A percentile compares a stretch with the other conserved stretches of the same genome.
Conservation (phyloP, 2,888 invertebrate genomes). For the Creontiades dilutus region DNA sequence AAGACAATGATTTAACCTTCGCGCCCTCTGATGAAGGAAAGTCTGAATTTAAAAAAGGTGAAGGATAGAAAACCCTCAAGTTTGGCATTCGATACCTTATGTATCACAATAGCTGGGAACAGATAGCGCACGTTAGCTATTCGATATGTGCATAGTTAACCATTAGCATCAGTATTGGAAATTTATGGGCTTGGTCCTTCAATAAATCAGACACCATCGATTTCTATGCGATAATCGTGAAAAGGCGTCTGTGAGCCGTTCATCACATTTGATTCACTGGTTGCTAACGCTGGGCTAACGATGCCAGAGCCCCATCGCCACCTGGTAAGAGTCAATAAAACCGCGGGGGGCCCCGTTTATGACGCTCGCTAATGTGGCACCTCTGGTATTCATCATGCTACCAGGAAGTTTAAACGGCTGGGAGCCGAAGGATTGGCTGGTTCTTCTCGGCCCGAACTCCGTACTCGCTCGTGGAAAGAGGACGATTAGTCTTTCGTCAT, state of each 20-base stretch:
- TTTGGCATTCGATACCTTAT: too few relatives aligned
- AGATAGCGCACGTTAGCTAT: too few relatives aligned
- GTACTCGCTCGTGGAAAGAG: too few relatives aligned
- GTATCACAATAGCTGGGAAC: too few relatives aligned
- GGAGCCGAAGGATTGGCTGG: background rate
- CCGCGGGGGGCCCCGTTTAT: background rate
- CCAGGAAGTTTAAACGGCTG: background rate
- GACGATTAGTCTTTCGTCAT: too few relatives aligned
- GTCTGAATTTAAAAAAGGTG: too few relatives aligned
- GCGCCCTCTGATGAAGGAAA: too few relatives aligned
- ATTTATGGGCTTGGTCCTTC: background rate
- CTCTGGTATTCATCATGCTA: conserved; percentile 17
- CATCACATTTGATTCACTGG: conserved; percentile 16
- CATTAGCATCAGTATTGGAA: background rate
- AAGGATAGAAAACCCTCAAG: too few relatives aligned
- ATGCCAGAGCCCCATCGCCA: background rate
- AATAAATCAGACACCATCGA: background rate
- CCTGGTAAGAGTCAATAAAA: conserved; percentile 30
- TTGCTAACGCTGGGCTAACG: conserved; percentile 23
- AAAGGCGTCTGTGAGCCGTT: background rate
- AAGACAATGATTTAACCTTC: too few relatives aligned
- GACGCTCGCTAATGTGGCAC: background rate
- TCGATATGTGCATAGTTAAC: too few relatives aligned
- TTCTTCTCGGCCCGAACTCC: background rate
- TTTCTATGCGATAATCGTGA: background rate